Percentiles rank a stretch among this genome's conserved stretches.
Conservation (phyloP, 2,113 vertebrate species). For the Manacus vitellinus region DNA sequence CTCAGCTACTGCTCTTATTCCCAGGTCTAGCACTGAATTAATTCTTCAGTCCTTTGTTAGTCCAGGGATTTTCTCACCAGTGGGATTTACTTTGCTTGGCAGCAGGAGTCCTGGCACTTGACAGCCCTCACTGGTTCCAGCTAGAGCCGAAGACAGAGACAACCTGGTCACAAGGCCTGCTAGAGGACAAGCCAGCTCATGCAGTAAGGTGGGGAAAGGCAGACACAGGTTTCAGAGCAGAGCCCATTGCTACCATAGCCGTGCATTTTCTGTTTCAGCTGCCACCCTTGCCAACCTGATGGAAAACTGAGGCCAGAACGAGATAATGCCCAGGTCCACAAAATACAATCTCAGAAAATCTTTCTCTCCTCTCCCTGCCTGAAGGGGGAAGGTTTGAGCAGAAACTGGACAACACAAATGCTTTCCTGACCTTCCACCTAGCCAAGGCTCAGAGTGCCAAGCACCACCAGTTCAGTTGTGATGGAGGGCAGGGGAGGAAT, state of each 20-base stretch:
- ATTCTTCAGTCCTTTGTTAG: background rate
- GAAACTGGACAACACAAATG: background rate
- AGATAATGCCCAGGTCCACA: rapidly evolving
- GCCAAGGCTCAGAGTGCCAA: background rate
- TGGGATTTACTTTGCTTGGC: background rate
- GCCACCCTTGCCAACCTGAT: background rate
- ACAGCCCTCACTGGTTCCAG: background rate
- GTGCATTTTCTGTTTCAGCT: background rate
- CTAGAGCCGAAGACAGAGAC: background rate
- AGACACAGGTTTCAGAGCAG: background rate
- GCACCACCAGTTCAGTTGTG: background rate
- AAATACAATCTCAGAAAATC: background rate
- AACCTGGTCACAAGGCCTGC: background rate
- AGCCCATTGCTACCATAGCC: background rate
- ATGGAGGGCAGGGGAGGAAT: no score
- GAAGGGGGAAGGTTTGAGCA: background rate
- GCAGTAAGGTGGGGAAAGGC: background rate
- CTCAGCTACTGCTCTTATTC: background rate
- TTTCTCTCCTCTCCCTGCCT: background rate
- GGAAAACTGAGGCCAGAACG: background rate
- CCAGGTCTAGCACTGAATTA: background rate
- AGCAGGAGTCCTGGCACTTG: background rate
- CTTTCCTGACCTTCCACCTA: background rate
- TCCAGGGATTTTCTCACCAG: background rate
- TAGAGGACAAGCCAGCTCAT: background rate